Evolutionary conservation across 2,113 vertebrate genomes (phyloP).

Genomic region (Fregata magnificens): DNA sequence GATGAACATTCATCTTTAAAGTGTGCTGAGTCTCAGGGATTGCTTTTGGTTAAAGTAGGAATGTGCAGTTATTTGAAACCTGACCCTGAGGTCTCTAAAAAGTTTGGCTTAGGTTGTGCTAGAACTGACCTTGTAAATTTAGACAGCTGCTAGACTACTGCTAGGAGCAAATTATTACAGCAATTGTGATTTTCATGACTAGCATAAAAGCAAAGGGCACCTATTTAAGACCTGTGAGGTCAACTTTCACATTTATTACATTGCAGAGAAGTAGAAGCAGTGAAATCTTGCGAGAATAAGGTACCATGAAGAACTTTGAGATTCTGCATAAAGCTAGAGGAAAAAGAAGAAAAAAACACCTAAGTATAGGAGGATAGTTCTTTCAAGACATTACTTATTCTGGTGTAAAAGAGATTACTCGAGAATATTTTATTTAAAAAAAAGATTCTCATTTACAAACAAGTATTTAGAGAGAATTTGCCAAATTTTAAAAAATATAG

Average conservation of each 20-base stretch:
- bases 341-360: not conserved
- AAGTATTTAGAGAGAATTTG: not conserved
- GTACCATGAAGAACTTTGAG: not conserved
- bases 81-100: conserved; percentile 71
- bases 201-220: conserved; percentile 58
- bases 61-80: conserved; percentile 78
- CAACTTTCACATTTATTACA: conserved; percentile 44
- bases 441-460: not conserved
- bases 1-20: conserved; percentile 75
- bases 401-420: not conserved
- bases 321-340: not conserved
- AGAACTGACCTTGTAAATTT: conserved; percentile 78
- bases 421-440: not conserved
- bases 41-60: conserved; percentile 77
- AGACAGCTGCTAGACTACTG: conserved; percentile 74
- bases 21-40: conserved; percentile 58
- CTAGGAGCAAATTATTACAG: conserved; percentile 72
- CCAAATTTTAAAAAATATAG: not conserved
- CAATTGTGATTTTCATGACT: conserved; percentile 61
- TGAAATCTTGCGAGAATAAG: conserved; percentile 14
- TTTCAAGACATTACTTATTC: not conserved
- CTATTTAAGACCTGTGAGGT: conserved; percentile 43
- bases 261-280: not conserved
- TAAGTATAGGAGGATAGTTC: not conserved
- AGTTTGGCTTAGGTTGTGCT: conserved; percentile 62